Conservation (phyloP, 2,797 vertebrate species). For the Gymnopithys bicolor region DNA sequence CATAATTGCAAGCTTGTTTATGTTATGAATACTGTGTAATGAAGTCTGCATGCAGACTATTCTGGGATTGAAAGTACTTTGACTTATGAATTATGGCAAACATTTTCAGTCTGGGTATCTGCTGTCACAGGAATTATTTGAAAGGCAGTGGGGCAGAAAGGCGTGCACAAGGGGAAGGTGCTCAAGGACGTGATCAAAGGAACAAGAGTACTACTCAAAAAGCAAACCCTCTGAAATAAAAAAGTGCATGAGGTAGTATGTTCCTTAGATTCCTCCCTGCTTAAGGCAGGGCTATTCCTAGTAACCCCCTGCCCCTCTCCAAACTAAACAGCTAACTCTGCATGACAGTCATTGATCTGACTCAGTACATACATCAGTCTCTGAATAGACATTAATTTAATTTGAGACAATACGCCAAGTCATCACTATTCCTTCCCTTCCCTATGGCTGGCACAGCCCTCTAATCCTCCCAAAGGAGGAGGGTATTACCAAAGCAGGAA, state of each 20-base stretch:
- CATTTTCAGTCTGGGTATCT: conserved; percentile 64
- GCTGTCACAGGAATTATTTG: conserved; percentile 36
- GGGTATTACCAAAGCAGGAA: background rate
- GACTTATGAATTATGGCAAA: conserved; percentile 67
- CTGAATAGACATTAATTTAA: background rate
- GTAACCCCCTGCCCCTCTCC: background rate
- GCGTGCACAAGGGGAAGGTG: conserved; percentile 5
- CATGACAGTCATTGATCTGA: background rate
- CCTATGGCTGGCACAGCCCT: background rate
- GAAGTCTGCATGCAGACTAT: conserved; percentile 57
- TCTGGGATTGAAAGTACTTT: conserved; percentile 68
- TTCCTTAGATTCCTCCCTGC: background rate
- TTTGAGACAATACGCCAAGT: conserved; percentile 6
- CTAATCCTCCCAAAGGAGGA: background rate
- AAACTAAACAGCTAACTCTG: background rate
- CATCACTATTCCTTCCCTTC: background rate
- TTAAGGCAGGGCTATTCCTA: conserved; percentile 16
- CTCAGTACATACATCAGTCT: background rate
- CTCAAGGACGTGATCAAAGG: conserved; percentile 39
- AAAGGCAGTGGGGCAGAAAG: conserved; percentile 19
- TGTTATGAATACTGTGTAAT: conserved; percentile 62
- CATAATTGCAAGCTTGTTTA: conserved; percentile 68
- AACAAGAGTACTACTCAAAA: background rate
- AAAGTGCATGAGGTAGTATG: background rate
- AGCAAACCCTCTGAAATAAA: conserved; percentile 6